Evolutionary conservation across 2,797 vertebrate species (phyloP), one percentile per base, ranked within the genome.

Genomic region (Halcyon smyrnensis): DNA sequence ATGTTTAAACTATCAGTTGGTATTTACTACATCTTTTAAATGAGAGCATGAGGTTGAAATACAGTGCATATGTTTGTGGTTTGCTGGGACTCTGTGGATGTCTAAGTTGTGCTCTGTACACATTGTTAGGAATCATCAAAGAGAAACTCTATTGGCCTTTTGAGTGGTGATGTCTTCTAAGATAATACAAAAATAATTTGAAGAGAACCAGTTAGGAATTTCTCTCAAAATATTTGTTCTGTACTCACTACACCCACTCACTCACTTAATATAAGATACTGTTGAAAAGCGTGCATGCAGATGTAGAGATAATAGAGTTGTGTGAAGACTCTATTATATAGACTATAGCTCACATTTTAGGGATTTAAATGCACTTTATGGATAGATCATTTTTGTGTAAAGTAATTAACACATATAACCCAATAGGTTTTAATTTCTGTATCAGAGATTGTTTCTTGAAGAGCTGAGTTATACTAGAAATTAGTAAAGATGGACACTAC

Each of bases 171-270:
- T 82, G 37, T 63, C 54, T 85, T 90, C 37, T 21, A 79, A 78
- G 63, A 28, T 65, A 68, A 25, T 76, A 63, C 36, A 65, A 78
- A 63, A 78, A 63, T 89, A 78, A 78, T 86, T 81, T 88, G 43
- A 78, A 96, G 90, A 27, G 32, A 92, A 90, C 39, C 57, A 89
- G 53, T 95, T 51, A 81, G 63, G 63, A 86, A 75, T 96, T 95
- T 90, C n/a, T 90, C 84, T 95, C 79, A 92, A 89, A 95, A 92
- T 90, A 91, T 95, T 96, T 95, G 59, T 92, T 56, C 85, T 88
- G 16, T 78, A 27, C 51, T 93, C 65, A 76, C 69, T 37, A 54
- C 68, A 80, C 89, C 88, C n/a, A 87, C 93, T 89, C 67, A 89
- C 27, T 77, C 21, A 5, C 81, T 91, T 91, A 94, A 79, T 92